Conservation (phyloP, 2,888 invertebrate genomes). For the Uropetala carovei region DNA sequence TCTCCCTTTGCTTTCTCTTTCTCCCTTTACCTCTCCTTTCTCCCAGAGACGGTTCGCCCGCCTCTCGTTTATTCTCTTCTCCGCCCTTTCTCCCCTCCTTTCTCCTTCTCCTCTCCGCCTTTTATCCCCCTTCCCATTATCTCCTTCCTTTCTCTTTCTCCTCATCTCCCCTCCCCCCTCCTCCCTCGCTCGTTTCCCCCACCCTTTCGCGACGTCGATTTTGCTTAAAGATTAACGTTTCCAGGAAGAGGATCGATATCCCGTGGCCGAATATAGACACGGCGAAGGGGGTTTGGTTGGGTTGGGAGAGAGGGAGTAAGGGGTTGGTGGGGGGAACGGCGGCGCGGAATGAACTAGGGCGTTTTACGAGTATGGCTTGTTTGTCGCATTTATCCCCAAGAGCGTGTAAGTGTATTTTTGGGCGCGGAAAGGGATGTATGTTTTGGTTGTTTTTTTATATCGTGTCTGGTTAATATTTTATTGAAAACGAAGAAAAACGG, state of each 20-base stretch:
- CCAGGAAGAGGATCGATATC: constrained; percentile 48
- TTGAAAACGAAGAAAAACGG: too few species aligned
- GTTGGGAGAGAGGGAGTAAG: background rate
- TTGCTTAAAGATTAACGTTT: constrained; percentile 57
- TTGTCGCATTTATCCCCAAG: background rate
- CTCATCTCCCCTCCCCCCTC: background rate
- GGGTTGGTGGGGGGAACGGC: background rate
- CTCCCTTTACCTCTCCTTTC: too few species aligned
- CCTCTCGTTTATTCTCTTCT: too few species aligned
- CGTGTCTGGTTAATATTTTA: too few species aligned
- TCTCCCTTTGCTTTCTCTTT: too few species aligned
- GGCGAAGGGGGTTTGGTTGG: too few species aligned
- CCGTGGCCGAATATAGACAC: constrained; percentile 47
- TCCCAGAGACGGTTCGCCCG: too few species aligned
- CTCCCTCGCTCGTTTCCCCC: background rate
- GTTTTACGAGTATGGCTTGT: background rate
- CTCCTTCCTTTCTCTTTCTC: background rate
- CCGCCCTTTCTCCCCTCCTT: too few species aligned
- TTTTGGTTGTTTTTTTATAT: too few species aligned
- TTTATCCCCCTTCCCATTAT: background rate
- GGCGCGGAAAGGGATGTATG: background rate
- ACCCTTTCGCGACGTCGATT: constrained; percentile 41
- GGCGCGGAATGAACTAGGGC: constrained; percentile 11
- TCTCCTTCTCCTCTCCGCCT: too few species aligned
- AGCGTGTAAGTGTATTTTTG: background rate